Conservation (phyloP, 2,797 vertebrate species). For the Monodelphis domestica region DNA sequence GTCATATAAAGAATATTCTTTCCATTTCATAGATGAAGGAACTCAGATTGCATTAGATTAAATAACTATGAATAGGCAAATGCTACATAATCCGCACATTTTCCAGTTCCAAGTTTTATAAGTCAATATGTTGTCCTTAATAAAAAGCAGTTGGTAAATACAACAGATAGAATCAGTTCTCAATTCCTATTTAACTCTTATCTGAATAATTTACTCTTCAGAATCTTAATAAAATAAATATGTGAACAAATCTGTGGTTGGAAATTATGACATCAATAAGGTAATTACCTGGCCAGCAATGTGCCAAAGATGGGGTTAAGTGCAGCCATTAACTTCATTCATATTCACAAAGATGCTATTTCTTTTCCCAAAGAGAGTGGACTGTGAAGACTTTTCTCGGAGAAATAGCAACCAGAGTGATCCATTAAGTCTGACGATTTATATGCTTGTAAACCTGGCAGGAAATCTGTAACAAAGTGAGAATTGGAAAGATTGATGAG, state of each 20-base stretch:
- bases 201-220: background rate
- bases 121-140: background rate
- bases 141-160: background rate
- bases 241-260: background rate
- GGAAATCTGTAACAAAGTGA: constrained; percentile 63
- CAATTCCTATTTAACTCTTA: background rate
- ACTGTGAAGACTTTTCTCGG: constrained; percentile 28
- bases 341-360: background rate
- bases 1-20: background rate
- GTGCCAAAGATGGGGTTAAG: background rate
- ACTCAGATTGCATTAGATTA: background rate
- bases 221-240: background rate
- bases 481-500: constrained; percentile 70
- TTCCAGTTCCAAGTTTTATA: background rate
- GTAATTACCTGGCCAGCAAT: constrained; percentile 3
- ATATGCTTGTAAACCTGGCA: constrained; percentile 54
- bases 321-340: background rate
- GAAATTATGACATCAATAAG: background rate
- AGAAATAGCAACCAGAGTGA: constrained; percentile 59
- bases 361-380: background rate
- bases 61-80: background rate
- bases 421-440: constrained; percentile 65
- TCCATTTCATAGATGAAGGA: background rate
- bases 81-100: background rate
- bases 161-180: background rate